Evolutionary conservation across 2,888 invertebrate species (phyloP).

Genomic region (Lissonota sp.): DNA sequence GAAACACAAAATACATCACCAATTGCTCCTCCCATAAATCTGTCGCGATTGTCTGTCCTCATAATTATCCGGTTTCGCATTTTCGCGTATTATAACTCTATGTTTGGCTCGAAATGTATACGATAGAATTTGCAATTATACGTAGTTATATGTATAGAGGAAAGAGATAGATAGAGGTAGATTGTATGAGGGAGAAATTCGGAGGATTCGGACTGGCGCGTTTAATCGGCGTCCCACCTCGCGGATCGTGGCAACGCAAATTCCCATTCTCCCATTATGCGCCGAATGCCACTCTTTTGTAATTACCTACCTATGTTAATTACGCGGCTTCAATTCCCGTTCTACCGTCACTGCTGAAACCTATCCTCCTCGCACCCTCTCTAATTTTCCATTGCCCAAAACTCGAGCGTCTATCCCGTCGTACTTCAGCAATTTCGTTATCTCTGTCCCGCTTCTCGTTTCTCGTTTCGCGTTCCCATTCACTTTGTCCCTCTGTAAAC

Average conservation of each 20-base stretch:
- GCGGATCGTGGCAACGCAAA: constrained; percentile 39
- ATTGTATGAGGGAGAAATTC: constrained; percentile 32
- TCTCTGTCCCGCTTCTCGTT: constrained; percentile 46
- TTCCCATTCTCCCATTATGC: constrained; percentile 53
- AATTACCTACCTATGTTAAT: constrained; percentile 76
- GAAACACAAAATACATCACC: no score
- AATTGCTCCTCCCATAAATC: no score
- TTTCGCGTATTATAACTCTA: constrained; percentile 2
- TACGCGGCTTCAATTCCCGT: constrained; percentile 70
- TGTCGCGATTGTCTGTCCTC: neutral
- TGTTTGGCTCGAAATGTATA: neutral
- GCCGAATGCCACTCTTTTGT: constrained; percentile 68
- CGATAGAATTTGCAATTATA: constrained; percentile 48
- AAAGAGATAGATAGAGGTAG: no score
- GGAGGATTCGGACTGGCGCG: constrained; percentile 47
- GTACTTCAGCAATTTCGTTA: constrained; percentile 42
- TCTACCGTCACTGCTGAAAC: constrained; percentile 51
- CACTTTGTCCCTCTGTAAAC: constrained; percentile 43
- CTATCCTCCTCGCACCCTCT: constrained; percentile 20
- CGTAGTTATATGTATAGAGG: constrained; percentile 3
- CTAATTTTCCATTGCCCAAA: neutral
- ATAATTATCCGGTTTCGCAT: constrained; percentile 8
- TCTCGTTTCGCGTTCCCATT: constrained; percentile 46
- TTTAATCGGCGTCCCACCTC: constrained; percentile 56
- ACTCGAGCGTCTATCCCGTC: constrained; percentile 22